A percentile compares a stretch with the other conserved stretches of the same genome.
phyloP scores from a whole-genome alignment of 2,888 invertebrate genomes.

The Caenorhabditis afra region DNA sequence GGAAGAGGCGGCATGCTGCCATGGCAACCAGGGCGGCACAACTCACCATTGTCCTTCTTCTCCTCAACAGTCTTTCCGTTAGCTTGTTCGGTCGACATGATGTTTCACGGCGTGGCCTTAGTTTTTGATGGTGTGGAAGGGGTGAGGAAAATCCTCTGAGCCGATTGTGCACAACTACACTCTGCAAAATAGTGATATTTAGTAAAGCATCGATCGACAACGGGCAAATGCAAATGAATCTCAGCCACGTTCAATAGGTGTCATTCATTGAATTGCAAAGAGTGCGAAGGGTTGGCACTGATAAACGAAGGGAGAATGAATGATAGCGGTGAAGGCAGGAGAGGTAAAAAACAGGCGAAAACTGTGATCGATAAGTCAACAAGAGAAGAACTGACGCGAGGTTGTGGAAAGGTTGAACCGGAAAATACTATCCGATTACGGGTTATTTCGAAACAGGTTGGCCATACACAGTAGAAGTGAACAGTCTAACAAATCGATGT shows the following conservation, averaged over 20 bases:
- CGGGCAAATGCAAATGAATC: conserved; percentile 19
- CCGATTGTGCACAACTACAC: conserved; percentile 61
- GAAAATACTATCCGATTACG: conserved; percentile 28
- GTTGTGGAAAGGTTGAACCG: conserved; percentile 15
- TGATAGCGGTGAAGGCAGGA: no score
- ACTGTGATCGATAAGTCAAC: conserved; percentile 3
- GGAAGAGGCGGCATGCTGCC: background rate
- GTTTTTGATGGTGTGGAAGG: conserved; percentile 55
- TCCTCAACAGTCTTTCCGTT: conserved; percentile 37
- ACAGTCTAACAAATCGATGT: background rate
- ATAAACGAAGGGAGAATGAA: background rate
- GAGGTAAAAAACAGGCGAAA: conserved; percentile 5
- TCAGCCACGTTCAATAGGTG: conserved; percentile 11
- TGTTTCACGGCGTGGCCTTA: conserved; percentile 54
- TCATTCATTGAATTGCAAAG: background rate
- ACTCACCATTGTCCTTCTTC: conserved; percentile 43
- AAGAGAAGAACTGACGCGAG: conserved; percentile 2
- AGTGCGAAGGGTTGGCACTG: background rate
- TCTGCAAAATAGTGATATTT: conserved; percentile 34
- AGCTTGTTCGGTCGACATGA: conserved; percentile 57
- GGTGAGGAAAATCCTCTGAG: conserved; percentile 65
- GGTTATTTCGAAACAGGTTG: background rate
- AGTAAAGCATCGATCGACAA: conserved; percentile 9
- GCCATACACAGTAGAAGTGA: background rate
- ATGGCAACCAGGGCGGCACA: background rate